Evolutionary conservation across 2,888 invertebrate genomes (phyloP), one percentile per base, ranked within the genome.

Genomic region (Chloroclystis v-ata): DNA sequence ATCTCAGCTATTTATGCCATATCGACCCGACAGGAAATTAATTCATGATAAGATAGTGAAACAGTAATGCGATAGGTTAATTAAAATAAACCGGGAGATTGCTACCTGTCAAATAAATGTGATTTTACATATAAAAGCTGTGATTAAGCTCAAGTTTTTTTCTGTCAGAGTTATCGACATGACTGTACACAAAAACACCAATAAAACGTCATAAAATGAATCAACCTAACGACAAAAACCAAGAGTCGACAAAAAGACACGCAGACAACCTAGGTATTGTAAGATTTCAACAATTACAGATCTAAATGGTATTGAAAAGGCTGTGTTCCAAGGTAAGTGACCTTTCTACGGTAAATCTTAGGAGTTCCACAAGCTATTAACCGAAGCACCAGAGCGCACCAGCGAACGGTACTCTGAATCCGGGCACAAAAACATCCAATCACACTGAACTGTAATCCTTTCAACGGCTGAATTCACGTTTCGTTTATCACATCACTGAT

Each of bases 281-380:
- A 57, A 52, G 53, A 49, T 56, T 54, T 42, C 33, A 57, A 52
- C 39, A 47, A 40, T 46, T 49, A 58, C 52, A 51, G 46, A 37
- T 50, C 51, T 51, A 49, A 50, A 58, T 54, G 56, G 56, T 54
- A 58, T 54, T 56, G 54, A 52, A 56, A 56, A 56, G 52, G 56
- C 59, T 56, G 54, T 59, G 54, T 59, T 56, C 53, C 56, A 82
- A 82, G 85, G 85, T 84, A 83, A 80, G 82, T 82, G 83, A 84
- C 81, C 85, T 83, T 81, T 81, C 67, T 78, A 73, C 72, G 64
- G 75, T 71, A 81, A 78, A 82, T 82, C 83, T 84, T 78, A 70
- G 80, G 79, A 77, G 75, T 82, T 80, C 59, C 79, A 77, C 72
- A 67, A 78, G 78, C 78, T 82, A 80, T 83, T 82, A 85, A 72